Percentiles rank a stretch among this genome's conserved stretches.
These are phyloP conservation scores for Chrysemys picta DNA, from an alignment of 2,113 vertebrate species.

Conservation along the genomic window DNA sequence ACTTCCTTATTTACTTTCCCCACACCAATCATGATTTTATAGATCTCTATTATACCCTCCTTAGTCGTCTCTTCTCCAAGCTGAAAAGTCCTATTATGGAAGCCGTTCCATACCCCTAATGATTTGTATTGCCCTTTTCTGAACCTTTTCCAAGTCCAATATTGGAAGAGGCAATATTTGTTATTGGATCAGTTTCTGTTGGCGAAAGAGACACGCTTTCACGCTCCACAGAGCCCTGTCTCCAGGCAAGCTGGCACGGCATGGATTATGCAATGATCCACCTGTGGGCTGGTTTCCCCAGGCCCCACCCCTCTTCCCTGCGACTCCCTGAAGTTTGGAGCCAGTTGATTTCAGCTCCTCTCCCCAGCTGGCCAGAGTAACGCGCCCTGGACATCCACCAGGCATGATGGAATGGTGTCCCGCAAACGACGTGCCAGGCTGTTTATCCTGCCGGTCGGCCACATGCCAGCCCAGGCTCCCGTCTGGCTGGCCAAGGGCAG, in stretches of 20 bases:
- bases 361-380: background rate
- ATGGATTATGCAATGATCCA: background rate
- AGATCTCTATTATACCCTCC: too few species aligned
- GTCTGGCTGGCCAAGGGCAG: background rate
- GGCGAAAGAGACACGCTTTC: background rate
- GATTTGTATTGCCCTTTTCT: too few species aligned
- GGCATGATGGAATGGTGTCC: background rate
- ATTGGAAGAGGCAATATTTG: background rate
- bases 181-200: background rate
- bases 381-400: too few species aligned
- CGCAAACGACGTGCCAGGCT: background rate
- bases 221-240: background rate
- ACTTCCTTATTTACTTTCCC: too few species aligned
- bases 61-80: too few species aligned
- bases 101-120: too few species aligned
- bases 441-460: background rate
- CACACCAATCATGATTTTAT: too few species aligned
- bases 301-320: background rate
- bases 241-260: background rate
- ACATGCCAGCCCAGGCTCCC: background rate
- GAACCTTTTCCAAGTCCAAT: too few species aligned
- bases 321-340: background rate
- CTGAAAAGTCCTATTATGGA: too few species aligned
- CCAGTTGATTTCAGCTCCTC: background rate
- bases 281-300: background rate